Percentiles rank a stretch among this genome's conserved stretches.
phyloP scores from a whole-genome alignment of 2,797 vertebrate genomes.

The Holocentrus rufus region DNA sequence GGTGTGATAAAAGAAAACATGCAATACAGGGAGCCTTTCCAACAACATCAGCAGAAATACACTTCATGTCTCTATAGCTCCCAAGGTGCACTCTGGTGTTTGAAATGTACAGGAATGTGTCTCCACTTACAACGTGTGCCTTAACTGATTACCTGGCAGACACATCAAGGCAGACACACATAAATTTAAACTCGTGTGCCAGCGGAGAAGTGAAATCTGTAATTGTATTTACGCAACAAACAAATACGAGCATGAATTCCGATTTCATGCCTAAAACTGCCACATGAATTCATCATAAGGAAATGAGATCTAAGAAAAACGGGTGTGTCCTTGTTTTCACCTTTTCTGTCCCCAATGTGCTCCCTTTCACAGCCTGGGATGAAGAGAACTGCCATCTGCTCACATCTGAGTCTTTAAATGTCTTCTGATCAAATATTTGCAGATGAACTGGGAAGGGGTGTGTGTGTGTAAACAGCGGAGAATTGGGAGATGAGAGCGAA shows the following conservation, averaged over 20 bases:
- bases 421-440: not conserved
- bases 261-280: not conserved
- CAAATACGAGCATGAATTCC: not conserved
- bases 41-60: constrained; percentile 28
- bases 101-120: constrained; percentile 44
- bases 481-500: constrained; percentile 9
- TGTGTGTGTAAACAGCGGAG: constrained; percentile 14
- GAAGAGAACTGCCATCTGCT: not conserved
- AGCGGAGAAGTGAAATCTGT: not conserved
- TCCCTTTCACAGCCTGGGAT: not conserved
- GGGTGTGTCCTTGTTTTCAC: not conserved
- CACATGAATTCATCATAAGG: too few relatives aligned
- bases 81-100: constrained; percentile 13
- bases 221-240: not conserved
- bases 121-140: not conserved
- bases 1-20: constrained; percentile 56
- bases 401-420: constrained; percentile 16
- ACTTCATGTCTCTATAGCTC: constrained; percentile 16
- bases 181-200: not conserved
- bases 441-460: not conserved
- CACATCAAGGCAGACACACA: too few relatives aligned
- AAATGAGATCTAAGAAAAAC: too few relatives aligned
- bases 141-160: too few relatives aligned
- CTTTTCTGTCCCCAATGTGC: not conserved
- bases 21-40: constrained; percentile 12